These are phyloP conservation scores for Pammene aurita DNA, from an alignment of 2,888 invertebrate species.

Conservation along the genomic window DNA sequence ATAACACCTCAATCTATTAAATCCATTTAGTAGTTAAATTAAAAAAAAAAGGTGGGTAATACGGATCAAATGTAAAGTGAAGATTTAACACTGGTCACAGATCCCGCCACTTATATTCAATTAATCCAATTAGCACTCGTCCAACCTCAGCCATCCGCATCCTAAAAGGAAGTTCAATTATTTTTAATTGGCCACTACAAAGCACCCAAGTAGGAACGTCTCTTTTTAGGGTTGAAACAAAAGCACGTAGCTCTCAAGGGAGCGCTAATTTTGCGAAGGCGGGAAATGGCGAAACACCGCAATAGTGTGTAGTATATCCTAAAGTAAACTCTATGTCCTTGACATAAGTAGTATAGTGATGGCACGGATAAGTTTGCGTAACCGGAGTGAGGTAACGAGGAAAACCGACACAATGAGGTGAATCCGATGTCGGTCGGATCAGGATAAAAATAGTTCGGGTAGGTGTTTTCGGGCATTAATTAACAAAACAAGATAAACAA, in stretches of 20 bases:
- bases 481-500: conserved; percentile 14
- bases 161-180: conserved; percentile 41
- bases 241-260: conserved; percentile 55
- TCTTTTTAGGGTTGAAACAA: conserved; percentile 51
- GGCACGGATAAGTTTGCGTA: conserved; percentile 43
- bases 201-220: conserved; percentile 42
- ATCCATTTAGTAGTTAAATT: too few relatives aligned
- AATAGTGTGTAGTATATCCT: conserved; percentile 43
- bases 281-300: conserved; percentile 47
- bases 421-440: conserved; percentile 36
- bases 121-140: conserved; percentile 16
- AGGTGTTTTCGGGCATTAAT: conserved; percentile 26
- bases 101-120: conserved; percentile 12
- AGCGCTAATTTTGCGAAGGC: conserved; percentile 49
- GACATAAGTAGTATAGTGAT: conserved; percentile 42
- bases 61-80: too few relatives aligned
- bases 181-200: conserved; percentile 40
- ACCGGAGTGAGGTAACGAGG: conserved; percentile 43
- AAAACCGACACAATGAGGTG: conserved; percentile 43
- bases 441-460: conserved; percentile 32
- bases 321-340: conserved; percentile 43
- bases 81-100: neutral
- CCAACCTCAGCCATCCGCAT: conserved; percentile 23
- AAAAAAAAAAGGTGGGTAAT: too few relatives aligned
- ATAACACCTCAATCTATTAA: too few relatives aligned